Base-by-base conservation (phyloP, 1,140 invertebrate species). In the Reticulitermes speratus region DNA sequence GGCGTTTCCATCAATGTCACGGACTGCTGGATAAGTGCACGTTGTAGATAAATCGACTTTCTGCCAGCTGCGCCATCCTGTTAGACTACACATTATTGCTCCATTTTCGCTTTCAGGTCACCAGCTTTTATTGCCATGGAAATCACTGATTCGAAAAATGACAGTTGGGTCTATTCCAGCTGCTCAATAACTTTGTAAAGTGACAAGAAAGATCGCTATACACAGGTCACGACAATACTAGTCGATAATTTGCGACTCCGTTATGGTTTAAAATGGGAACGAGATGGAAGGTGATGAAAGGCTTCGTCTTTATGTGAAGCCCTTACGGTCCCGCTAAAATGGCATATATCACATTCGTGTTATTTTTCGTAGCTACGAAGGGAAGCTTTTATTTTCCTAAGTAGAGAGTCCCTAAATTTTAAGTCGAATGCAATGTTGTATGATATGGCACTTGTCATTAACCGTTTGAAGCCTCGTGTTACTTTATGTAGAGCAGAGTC, bases 121-220 rank as follows among this genome's bases (percentile, higher is more conserved):
- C 59, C 65, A 75, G 65, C 9, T 30, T n/a, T 75, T 75, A 75
- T 75, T 30, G 14, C 65, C 65, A 5, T 3, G n/a, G 65, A 75
- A 75, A 75, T 75, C 65, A 75, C 3, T 75, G 65, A 75, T 75
- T 75, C 65, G 65, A 30, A 30, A 75, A 75, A 75, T 75, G 65
- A 75, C 65, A 75, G 25, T 75, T 25, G 65, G 14, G 65, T 30
- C n/a, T n/a, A 75, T 75, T 75, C 25, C n/a, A 9, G 2, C n/a
- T 75, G 7, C 8, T n/a, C 65, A 30, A 75, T 75, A 75, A 75
- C 25, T 75, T 75, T 8, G 25, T 30, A 30, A 75, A 75, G n/a
- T n/a, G 25, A n/a, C 25, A 75, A 30, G 25, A 30, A 30, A 75
- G n/a, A 30, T 75, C 65, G 65, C n/a, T 75, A 23, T 75, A 75